These are phyloP conservation scores for Ceratothoa steindachneri DNA, from an alignment of 2,888 invertebrate species.

Conservation along the genomic window DNA sequence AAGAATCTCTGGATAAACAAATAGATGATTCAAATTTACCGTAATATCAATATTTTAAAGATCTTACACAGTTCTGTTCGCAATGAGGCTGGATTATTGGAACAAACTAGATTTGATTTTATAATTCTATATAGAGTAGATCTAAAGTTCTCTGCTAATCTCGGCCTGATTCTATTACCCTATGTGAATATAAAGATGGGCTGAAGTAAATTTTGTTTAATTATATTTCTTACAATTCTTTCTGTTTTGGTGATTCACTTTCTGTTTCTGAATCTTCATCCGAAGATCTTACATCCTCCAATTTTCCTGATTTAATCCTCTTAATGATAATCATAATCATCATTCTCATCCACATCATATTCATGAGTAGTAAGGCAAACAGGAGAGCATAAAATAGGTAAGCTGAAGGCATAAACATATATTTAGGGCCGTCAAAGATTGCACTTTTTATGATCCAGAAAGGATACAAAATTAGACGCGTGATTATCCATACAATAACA, in stretches of 20 bases:
- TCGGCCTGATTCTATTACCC: too few species aligned
- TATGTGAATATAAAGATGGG: too few species aligned
- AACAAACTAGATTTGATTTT: too few species aligned
- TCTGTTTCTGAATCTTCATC: not conserved
- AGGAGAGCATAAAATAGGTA: slow-evolving; percentile 30
- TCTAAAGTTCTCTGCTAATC: too few species aligned
- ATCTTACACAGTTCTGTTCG: too few species aligned
- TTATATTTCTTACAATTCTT: not conserved
- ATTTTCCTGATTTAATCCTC: slow-evolving; percentile 17
- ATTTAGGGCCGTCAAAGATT: slow-evolving; percentile 15
- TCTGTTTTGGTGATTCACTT: not conserved
- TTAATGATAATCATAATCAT: slow-evolving; percentile 17
- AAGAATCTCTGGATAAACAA: too few species aligned
- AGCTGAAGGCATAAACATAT: slow-evolving; percentile 31
- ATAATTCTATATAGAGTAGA: too few species aligned
- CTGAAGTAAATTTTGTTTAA: too few species aligned
- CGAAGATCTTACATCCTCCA: slow-evolving; percentile 26
- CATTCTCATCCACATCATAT: slow-evolving; percentile 32
- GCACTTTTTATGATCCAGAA: slow-evolving; percentile 76
- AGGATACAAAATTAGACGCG: slow-evolving; percentile 72
- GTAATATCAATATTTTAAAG: too few species aligned
- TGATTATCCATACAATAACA: slow-evolving; percentile 32
- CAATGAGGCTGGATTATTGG: too few species aligned
- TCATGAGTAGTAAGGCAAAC: slow-evolving; percentile 18
- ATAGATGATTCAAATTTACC: too few species aligned